phyloP scores from a whole-genome alignment of 2,113 vertebrate species.

The Lasiurus borealis region DNA sequence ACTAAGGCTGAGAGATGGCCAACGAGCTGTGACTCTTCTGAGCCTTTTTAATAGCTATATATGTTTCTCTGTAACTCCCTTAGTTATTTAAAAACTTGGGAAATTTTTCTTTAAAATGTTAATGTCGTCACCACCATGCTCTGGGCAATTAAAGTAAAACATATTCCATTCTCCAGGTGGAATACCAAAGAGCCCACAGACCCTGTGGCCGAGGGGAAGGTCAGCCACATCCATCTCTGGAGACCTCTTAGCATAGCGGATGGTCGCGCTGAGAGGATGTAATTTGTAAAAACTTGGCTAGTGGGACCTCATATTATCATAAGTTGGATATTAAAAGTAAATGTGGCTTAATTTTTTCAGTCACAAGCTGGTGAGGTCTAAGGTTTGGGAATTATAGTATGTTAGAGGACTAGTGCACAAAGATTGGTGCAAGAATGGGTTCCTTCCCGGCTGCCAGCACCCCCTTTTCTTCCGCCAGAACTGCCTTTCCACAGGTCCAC shows the following conservation, averaged over 20 bases:
- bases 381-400: not conserved
- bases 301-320: not conserved
- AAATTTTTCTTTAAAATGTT: not conserved
- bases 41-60: not conserved
- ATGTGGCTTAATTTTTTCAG: slow-evolving; percentile 1
- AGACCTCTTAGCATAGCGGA: not conserved
- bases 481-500: too few species aligned
- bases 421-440: too few species aligned
- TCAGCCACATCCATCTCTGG: not conserved
- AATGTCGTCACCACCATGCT: not conserved
- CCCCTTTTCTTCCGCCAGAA: too few species aligned
- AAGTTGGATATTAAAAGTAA: slow-evolving; percentile 41
- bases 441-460: too few species aligned
- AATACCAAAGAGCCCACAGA: not conserved
- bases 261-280: not conserved
- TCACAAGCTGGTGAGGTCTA: slow-evolving; percentile 5
- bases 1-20: not conserved
- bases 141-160: not conserved
- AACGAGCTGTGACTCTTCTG: not conserved
- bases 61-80: not conserved
- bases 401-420: too few species aligned
- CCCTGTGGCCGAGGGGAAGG: fast-evolving
- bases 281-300: slow-evolving; percentile 19
- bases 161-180: not conserved
- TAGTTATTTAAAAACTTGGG: not conserved